Evolutionary conservation across 2,888 invertebrate genomes (phyloP), one percentile per base, ranked within the genome.

Genomic region (Lissonota sp.): DNA sequence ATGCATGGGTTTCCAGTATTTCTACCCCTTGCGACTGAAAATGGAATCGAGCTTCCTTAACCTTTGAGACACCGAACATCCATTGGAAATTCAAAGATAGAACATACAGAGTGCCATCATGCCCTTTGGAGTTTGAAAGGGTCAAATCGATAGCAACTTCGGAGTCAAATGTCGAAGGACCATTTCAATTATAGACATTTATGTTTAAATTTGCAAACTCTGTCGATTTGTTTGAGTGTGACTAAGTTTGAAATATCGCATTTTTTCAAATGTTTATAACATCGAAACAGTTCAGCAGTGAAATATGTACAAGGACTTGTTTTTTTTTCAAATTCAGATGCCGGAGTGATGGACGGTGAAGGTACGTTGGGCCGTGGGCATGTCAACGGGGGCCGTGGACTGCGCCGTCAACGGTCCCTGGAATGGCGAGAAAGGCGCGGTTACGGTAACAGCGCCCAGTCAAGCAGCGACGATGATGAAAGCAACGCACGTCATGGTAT

Each of bases 391-490:
- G 89, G 89, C 89, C 90, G 90, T 87, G 90, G 90, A 73, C 87
- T 90, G 90, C 90, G 94, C 72, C 94, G 94, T 70, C 94, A 94
- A 91, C 94, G 94, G 87, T 94, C 94, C 89, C 93, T 94, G 60
- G 94, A 94, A 92, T 94, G 94, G 94, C 92, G 93, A 80, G 94
- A 94, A 83, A 94, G 94, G 89, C 92, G 94, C 81, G 94, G 94
- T 90, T 94, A 94, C 91, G 94, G 94, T 89, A 94, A 94, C 84
- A 93, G 94, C 84, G 94, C 85, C 62, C 89, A 89, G 60, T 89
- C 90, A 12, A 90, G 90, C 75, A 90, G 90, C 74, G 90, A 90
- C 80, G 90, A 90, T 63, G 90, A 90, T 66, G 90, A 90, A 42
- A 89, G 88, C n/a, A 89, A 89, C 57, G 82, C 87, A 14, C 88